Evolutionary conservation across 2,113 vertebrate genomes (phyloP).

Genomic region (Hipposideros armiger): DNA sequence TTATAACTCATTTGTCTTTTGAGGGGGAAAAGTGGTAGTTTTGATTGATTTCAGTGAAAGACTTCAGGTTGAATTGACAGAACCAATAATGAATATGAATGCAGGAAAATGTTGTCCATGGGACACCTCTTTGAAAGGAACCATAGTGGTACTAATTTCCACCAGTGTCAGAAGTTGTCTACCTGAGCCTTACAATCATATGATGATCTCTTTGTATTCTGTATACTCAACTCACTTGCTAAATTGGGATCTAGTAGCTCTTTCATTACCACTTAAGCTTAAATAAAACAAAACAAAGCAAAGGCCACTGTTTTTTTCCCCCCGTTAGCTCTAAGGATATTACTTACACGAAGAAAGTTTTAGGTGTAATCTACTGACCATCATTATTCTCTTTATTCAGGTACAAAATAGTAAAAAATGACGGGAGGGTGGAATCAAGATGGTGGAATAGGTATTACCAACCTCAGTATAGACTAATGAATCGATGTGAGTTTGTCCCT

Average conservation of each 20-base stretch:
- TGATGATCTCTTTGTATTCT: background rate
- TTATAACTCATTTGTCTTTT: constrained; percentile 3
- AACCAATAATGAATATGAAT: background rate
- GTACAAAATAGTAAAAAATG: background rate
- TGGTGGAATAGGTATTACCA: background rate
- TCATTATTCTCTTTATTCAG: constrained; percentile 13
- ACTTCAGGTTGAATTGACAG: background rate
- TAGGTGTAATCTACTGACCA: background rate
- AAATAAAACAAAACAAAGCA: background rate
- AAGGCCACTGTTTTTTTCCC: background rate
- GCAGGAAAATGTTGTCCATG: background rate
- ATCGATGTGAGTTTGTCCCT: background rate
- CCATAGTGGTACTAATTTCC: background rate
- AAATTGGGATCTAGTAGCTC: background rate
- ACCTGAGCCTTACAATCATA: background rate
- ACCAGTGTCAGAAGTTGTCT: background rate
- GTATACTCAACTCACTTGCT: background rate
- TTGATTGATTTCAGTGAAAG: background rate
- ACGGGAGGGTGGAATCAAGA: background rate
- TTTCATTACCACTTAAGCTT: background rate
- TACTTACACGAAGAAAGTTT: constrained; percentile 16
- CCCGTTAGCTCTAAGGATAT: background rate
- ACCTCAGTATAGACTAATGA: background rate
- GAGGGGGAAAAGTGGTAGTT: background rate
- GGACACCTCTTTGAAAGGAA: background rate